Conservation (phyloP, 1,140 invertebrate genomes). For the Manduca sexta region DNA sequence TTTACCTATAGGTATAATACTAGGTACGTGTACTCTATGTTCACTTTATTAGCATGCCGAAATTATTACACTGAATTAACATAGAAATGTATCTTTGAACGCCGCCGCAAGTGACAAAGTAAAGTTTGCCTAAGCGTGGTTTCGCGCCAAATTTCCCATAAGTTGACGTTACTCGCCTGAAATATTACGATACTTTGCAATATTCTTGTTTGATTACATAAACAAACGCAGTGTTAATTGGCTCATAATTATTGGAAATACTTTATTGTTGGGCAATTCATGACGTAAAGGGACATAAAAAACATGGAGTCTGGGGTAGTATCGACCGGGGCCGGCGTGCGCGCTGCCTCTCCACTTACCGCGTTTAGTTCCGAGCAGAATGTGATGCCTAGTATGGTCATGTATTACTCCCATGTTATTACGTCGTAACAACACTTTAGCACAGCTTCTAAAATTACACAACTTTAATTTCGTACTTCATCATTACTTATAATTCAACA, state of each 20-base stretch:
- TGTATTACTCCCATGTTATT: neutral
- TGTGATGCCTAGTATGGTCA: slow-evolving; percentile 16
- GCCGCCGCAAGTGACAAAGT: no score
- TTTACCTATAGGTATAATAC: no score
- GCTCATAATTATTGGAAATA: slow-evolving; percentile 38
- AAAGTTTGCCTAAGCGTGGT: neutral
- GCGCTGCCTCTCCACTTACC: slow-evolving; percentile 45
- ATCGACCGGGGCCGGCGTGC: slow-evolving; percentile 62
- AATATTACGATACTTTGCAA: neutral
- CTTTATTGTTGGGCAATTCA: slow-evolving; percentile 49
- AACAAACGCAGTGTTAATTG: neutral
- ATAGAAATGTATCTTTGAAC: no score
- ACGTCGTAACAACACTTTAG: no score
- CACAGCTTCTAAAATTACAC: no score
- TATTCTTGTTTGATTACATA: neutral
- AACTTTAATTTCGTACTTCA: no score
- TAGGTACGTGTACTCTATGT: no score
- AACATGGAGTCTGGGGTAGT: slow-evolving; percentile 67
- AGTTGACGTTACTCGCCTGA: no score
- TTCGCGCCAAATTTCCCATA: neutral
- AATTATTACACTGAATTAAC: neutral
- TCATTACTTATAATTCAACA: no score
- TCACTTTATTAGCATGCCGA: no score
- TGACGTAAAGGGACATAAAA: slow-evolving; percentile 66
- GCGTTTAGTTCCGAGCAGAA: slow-evolving; percentile 39